Evolutionary conservation across 2,797 vertebrate genomes (phyloP).

Genomic region (Tenualosa ilisha): DNA sequence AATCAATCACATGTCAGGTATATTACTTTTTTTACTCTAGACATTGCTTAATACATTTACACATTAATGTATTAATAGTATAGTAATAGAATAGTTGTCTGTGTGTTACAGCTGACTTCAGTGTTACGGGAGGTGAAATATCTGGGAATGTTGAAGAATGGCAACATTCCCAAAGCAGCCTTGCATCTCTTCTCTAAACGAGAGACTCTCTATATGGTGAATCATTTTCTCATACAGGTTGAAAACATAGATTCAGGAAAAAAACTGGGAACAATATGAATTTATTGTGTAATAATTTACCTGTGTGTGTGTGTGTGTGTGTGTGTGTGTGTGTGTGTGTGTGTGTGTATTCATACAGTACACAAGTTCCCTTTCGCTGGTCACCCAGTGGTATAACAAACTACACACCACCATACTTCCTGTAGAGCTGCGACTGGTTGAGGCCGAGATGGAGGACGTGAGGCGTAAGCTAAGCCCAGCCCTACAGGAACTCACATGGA

Average conservation of each 20-base stretch:
- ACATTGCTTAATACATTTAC: too few species aligned
- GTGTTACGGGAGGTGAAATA: slow-evolving; percentile 77
- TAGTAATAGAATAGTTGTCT: neutral
- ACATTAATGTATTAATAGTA: too few species aligned
- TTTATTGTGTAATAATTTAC: neutral
- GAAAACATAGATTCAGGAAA: too few species aligned
- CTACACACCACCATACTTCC: slow-evolving; percentile 71
- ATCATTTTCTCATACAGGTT: neutral
- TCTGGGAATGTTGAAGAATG: slow-evolving; percentile 72
- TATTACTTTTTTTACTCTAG: too few species aligned
- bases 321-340: slow-evolving; percentile 29
- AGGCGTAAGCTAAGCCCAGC: slow-evolving; percentile 66
- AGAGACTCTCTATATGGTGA: slow-evolving; percentile 71
- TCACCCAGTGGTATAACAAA: slow-evolving; percentile 75
- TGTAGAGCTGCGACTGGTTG: slow-evolving; percentile 68
- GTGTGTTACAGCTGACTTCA: slow-evolving; percentile 68
- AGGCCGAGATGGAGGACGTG: slow-evolving; percentile 64
- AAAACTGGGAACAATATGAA: too few species aligned
- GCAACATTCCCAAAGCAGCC: slow-evolving; percentile 71
- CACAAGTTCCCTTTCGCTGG: slow-evolving; percentile 69
- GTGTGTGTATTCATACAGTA: slow-evolving; percentile 52
- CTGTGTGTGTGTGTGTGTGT: slow-evolving; percentile 19
- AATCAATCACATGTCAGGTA: neutral
- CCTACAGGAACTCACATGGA: slow-evolving; percentile 70
- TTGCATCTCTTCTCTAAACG: slow-evolving; percentile 72